Evolutionary conservation across 2,888 invertebrate genomes (phyloP), one percentile per base, ranked within the genome.

Genomic region (Heteromurus nitidus): DNA sequence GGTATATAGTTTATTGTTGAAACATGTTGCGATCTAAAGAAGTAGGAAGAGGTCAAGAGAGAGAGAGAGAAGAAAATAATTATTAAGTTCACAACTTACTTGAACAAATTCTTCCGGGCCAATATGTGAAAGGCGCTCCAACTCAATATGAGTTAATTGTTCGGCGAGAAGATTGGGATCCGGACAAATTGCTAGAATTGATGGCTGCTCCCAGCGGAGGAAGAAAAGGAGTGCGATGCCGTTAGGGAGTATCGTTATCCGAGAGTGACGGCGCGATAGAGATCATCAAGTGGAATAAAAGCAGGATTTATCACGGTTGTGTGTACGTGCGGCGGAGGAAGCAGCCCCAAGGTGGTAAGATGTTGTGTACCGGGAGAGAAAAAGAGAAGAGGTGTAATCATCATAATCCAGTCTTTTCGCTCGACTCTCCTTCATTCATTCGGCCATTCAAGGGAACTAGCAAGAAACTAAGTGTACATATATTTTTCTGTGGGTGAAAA

Each of bases 61-160:
- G n/a, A n/a, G n/a, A n/a, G n/a, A n/a, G n/a, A n/a, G n/a, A n/a
- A n/a, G n/a, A n/a, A n/a, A n/a, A n/a, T n/a, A n/a, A n/a, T n/a
- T n/a, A n/a, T n/a, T n/a, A n/a, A 9, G 24, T 26, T 60, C 22
- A 26, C 18, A 20, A 68, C 76, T 84, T 5, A 90, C 90, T 82
- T 91, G 90, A 11, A 92, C 90, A 88, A 91, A 91, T 86, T 92
- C 92, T 86, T 91, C 91, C 2, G 91, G 90, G 11, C 91, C 91
- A 81, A 92, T 91, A 89, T 91, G 90, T 72, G 90, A 90, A 73
- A 92, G 88, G 74, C 91, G 87, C 85, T 92, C 91, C 89, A 92
- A 87, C 88, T 92, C 92, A 75, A 92, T 91, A 87, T 91, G 91
- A 16, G 91, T 91, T 83, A 92, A 88, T 87, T 91, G 91, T 85